phyloP scores from a whole-genome alignment of 2,888 invertebrate species.

The Apeira syringaria region DNA sequence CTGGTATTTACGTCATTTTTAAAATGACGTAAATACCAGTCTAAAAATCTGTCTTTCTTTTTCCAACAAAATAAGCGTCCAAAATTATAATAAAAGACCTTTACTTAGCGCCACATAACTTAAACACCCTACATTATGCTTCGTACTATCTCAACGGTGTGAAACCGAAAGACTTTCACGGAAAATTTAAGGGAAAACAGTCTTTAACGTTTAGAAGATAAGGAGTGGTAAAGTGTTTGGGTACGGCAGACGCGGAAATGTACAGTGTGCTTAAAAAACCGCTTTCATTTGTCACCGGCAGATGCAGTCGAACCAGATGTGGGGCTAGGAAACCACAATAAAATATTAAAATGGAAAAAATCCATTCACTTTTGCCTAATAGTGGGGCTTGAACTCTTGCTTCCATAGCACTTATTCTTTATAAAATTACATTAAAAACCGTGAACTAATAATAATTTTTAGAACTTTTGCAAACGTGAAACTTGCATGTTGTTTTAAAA shows the following conservation, averaged over 20 bases:
- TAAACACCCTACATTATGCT: slow-evolving; percentile 67
- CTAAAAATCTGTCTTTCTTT: not conserved
- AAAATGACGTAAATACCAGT: too few species aligned
- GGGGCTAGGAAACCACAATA: slow-evolving; percentile 39
- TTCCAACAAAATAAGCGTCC: slow-evolving; percentile 21
- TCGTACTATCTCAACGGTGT: slow-evolving; percentile 49
- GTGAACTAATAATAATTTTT: too few species aligned
- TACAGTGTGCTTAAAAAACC: slow-evolving; percentile 77
- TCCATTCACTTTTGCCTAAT: too few species aligned
- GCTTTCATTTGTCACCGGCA: slow-evolving; percentile 79
- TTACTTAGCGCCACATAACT: slow-evolving; percentile 63
- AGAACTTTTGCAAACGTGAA: too few species aligned
- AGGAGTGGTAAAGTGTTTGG: slow-evolving; percentile 30
- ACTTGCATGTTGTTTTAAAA: too few species aligned
- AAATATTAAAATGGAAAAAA: too few species aligned
- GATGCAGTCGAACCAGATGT: slow-evolving; percentile 71
- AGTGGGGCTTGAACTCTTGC: too few species aligned
- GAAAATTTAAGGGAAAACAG: slow-evolving; percentile 28
- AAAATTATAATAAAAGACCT: slow-evolving; percentile 55
- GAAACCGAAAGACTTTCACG: slow-evolving; percentile 30
- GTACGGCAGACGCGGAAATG: slow-evolving; percentile 48
- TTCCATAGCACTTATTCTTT: too few species aligned
- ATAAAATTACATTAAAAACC: too few species aligned
- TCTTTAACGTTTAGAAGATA: slow-evolving; percentile 34
- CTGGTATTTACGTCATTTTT: too few species aligned